Base-by-base conservation (phyloP, 2,113 vertebrate genomes). In the Actinemys pallida region DNA sequence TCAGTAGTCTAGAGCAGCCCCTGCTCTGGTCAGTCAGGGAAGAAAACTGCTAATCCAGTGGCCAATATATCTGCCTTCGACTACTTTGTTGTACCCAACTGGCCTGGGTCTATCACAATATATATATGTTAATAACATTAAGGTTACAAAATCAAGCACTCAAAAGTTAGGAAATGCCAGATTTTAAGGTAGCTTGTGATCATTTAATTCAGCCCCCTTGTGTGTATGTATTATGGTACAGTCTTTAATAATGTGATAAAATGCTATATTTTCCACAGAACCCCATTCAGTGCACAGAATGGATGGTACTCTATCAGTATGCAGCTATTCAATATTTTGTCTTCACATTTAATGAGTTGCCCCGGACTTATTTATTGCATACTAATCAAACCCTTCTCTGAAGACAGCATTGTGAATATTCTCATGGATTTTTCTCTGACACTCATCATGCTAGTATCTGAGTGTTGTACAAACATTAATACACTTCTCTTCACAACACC, bases 361-460 rank as follows among this genome's bases (percentile, higher is more conserved):
- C 52, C 17, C 17, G 17, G 52, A 53, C 52, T 53, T 53, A 53
- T 19, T 53, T 53, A 53, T 19, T 53, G 52, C 52, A 53, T 17
- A 53, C 52, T 53, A 53, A 19, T 53, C 52, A 89, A 57, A 94
- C 8, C 50, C 24, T 90, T 45, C 29, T 69, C 94, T 78, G 49
- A 92, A 95, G 93, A 19, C 17, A 93, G 35, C 91, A 78, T 7
- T 86, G 52, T 53, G 52, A 84, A 91, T 94, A 91, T 90, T 1
- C 89, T 90, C 90, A 53, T 35, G 35, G 5, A 16, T 8, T 88
- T 92, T 88, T 93, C 81, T 62, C 16, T 31, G 35, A 25, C 78
- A 81, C 95, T 92, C 94, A 79, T 90, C 31, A 27, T 52, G 14
- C 6, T 81, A 75, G 50, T 91, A 90, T 86, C 92, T 81, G 10